Base-by-base conservation (phyloP, 1,140 invertebrate genomes). In the Eciton burchellii region DNA sequence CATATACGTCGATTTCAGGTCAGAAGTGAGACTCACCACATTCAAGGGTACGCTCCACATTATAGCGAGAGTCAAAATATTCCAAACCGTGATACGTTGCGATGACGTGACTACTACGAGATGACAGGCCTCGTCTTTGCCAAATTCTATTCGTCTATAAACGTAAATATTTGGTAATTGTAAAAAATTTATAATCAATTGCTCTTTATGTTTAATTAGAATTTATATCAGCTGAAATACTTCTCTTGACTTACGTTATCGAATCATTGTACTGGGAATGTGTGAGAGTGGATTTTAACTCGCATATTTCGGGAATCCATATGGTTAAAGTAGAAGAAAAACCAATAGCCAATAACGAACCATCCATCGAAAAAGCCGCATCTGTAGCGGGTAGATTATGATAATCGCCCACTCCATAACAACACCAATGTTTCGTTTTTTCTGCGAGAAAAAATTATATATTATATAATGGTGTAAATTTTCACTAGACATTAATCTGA, bases 281-380 rank as follows among this genome's bases (percentile, higher is more conserved):
- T 12, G 91, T 91, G 59, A 94, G 88, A 41, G 89, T 91, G 81
- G 94, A 95, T 88, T 95, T 95, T 9, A 97, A 90, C 21, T 94
- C 92, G 83, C 94, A 93, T 8, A 92, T 92, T 71, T 95, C 94
- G 65, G 95, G 91, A 84, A 94, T 94, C 96, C 97, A 98, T 26
- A 97, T 90, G 5, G 97, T 97, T 29, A 97, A 89, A 57, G 94
- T 95, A n/a, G 95, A 94, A 29, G 94, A 95, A 94, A 97, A 98
- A 9, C 94, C 95, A 24, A 97, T 96, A 26, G 95, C 97, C 21
- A 98, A 87, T 19, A 97, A 88, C 0, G 97, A 97, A 41, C 96
- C 97, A 94, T 98, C 97, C 57, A 95, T 93, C 0, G 97, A 96
- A 90, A 97, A 98, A 59, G 94, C 94, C 0, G 96, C 93, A 81